Conservation (phyloP, 1,140 invertebrate genomes). For the Hormaphis cornu region DNA sequence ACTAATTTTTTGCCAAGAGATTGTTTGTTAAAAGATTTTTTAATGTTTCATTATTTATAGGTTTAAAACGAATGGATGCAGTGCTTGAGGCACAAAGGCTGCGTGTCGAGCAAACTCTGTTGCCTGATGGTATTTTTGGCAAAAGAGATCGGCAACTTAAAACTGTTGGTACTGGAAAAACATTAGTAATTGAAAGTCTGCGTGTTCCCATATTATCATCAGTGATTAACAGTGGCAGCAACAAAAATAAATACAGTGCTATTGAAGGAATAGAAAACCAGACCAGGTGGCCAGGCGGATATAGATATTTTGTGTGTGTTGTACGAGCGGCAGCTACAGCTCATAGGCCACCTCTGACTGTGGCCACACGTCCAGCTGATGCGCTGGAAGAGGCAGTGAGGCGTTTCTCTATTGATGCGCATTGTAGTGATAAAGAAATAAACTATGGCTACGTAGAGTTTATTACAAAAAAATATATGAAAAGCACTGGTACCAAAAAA, state of each 20-base stretch:
- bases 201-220: neutral
- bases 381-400: neutral
- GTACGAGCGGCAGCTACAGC: neutral
- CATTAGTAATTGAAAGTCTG: neutral
- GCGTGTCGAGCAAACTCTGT: neutral
- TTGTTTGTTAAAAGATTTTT: too few relatives aligned
- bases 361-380: neutral
- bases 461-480: neutral
- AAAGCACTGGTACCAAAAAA: neutral
- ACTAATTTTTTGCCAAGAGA: too few relatives aligned
- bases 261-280: neutral
- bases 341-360: neutral
- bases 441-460: neutral
- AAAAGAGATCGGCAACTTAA: neutral
- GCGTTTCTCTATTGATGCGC: neutral
- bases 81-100: neutral
- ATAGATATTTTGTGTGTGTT: constrained; percentile 10
- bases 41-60: neutral
- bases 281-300: neutral
- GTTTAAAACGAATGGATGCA: neutral
- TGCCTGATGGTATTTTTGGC: neutral
- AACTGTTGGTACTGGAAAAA: neutral
- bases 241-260: neutral
- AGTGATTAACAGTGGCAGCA: neutral
- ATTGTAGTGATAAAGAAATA: neutral